These are phyloP conservation scores for Lasiurus cinereus DNA, from an alignment of 2,113 vertebrate species.

Conservation along the genomic window DNA sequence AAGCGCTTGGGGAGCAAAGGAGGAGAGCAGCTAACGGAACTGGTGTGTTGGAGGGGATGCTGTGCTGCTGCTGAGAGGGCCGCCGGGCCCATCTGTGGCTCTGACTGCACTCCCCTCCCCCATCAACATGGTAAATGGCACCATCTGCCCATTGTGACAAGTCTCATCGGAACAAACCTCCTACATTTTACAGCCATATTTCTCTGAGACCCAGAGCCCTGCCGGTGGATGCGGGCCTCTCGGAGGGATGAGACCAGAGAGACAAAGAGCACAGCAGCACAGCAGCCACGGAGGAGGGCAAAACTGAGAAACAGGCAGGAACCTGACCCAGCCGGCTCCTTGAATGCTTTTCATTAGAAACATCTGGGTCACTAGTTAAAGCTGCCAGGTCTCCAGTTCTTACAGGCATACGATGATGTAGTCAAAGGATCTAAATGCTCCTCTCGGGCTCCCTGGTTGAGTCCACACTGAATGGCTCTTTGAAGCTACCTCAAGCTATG, in stretches of 20 bases:
- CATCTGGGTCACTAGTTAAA: not conserved
- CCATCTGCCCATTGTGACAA: constrained; percentile 64
- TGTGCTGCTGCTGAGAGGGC: not conserved
- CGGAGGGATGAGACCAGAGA: not conserved
- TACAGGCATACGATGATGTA: not conserved
- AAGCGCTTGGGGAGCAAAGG: not conserved
- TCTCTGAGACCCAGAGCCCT: constrained; percentile 55
- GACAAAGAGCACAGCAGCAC: not conserved
- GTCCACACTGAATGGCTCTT: not conserved
- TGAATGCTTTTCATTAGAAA: not conserved
- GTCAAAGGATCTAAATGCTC: not conserved
- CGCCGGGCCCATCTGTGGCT: constrained; percentile 13
- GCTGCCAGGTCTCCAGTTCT: not conserved
- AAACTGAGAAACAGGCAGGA: not conserved
- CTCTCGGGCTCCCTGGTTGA: not conserved
- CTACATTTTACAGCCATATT: constrained; percentile 18
- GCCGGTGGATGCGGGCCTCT: not conserved
- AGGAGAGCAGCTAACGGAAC: too few species aligned
- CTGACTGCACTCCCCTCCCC: not conserved
- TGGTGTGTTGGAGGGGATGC: not conserved
- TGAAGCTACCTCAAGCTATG: not conserved
- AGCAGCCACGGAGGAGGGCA: not conserved
- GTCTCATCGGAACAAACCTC: constrained; percentile 53
- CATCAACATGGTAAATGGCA: constrained; percentile 57
- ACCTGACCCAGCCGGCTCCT: not conserved